These are phyloP conservation scores for Polydrusus pterygomalis DNA, from an alignment of 2,888 invertebrate species.

Conservation along the genomic window DNA sequence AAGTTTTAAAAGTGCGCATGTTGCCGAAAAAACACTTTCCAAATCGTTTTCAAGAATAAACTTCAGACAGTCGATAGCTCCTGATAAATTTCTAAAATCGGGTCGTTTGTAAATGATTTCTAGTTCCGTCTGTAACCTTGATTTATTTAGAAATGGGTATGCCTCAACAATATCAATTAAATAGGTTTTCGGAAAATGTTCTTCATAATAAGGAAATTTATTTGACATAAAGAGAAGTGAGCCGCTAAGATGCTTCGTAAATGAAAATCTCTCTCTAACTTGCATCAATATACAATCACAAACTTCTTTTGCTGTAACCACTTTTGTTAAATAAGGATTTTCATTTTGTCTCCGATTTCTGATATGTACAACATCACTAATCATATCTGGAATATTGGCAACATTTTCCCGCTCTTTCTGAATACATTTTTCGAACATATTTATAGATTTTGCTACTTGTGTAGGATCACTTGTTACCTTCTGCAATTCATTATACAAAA, in stretches of 20 bases:
- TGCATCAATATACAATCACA: conserved; percentile 59
- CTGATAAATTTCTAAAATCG: conserved; percentile 57
- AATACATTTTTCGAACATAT: conserved; percentile 36
- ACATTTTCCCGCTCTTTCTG: conserved; percentile 29
- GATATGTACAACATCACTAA: background rate
- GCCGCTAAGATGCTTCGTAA: conserved; percentile 27
- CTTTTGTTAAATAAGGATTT: conserved; percentile 24
- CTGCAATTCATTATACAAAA: too few species aligned
- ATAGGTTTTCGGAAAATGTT: conserved; percentile 14
- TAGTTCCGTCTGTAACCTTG: too few species aligned
- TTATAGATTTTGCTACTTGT: conserved; percentile 5
- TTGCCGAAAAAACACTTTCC: conserved; percentile 55
- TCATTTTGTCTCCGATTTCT: conserved; percentile 28
- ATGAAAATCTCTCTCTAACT: conserved; percentile 33
- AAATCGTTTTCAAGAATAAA: conserved; percentile 54
- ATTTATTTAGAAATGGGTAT: conserved; percentile 57
- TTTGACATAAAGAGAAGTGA: conserved; percentile 7
- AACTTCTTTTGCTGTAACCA: conserved; percentile 52
- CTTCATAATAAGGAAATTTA: conserved; percentile 24
- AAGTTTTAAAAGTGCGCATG: conserved; percentile 54
- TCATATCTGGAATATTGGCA: too few species aligned
- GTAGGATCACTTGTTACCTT: conserved; percentile 51
- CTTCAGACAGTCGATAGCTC: conserved; percentile 48
- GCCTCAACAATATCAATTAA: conserved; percentile 1
- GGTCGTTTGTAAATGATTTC: conserved; percentile 57